A percentile compares a stretch with the other conserved stretches of the same genome.
phyloP scores from a whole-genome alignment of 37 sponge, comb jelly and placozoan species.

The Chondrilla cf. caribensis region DNA sequence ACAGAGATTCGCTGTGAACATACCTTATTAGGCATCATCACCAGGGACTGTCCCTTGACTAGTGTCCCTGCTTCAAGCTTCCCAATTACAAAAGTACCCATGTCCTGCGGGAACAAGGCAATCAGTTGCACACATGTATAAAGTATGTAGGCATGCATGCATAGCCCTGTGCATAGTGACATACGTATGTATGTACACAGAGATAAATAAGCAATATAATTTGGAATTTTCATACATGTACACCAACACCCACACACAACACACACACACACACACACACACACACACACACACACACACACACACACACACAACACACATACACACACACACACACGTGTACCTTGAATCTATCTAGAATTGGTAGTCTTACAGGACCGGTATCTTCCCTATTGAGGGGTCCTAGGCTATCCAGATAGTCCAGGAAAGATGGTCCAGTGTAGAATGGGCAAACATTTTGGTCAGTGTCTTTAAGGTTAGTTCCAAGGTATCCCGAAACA shows the following conservation, averaged over 20 bases:
- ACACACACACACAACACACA: background rate
- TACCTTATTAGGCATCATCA: conserved; percentile 98
- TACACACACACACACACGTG: background rate
- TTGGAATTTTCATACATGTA: too few species aligned
- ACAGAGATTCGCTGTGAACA: too few species aligned
- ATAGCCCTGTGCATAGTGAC: background rate
- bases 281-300: background rate
- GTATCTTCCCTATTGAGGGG: conserved; percentile 65
- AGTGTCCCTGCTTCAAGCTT: conserved; percentile 89
- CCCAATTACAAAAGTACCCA: conserved; percentile 96
- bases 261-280: background rate
- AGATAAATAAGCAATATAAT: too few species aligned
- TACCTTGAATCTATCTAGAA: conserved; percentile 91
- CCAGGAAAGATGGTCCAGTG: conserved; percentile 88
- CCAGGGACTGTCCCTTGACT: conserved; percentile 62
- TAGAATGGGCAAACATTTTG: conserved; percentile 51
- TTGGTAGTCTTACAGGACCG: conserved; percentile 85
- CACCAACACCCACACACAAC: background rate
- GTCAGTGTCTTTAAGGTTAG: conserved; percentile 75
- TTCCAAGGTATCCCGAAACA: conserved; percentile 90
- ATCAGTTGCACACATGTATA: background rate
- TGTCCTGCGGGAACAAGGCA: conserved; percentile 60
- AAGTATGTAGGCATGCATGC: background rate
- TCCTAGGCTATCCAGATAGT: conserved; percentile 83
- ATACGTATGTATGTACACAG: background rate